phyloP scores from a whole-genome alignment of 2,888 invertebrate genomes.

The Platycnemis pennipes region DNA sequence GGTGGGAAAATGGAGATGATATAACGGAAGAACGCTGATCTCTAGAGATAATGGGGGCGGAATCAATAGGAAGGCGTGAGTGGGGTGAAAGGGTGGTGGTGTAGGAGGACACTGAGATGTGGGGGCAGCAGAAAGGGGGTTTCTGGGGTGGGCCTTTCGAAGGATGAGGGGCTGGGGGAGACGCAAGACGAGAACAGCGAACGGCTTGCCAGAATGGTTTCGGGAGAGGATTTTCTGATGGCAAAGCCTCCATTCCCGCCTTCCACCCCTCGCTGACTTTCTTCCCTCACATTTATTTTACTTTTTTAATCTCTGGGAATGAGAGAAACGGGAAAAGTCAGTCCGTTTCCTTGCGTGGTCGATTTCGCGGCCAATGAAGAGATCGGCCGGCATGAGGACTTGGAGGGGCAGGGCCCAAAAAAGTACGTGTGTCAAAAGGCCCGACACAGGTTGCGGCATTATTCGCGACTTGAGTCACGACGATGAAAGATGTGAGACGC shows the following conservation, averaged over 20 bases:
- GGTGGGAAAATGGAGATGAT: background rate
- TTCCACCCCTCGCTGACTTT: background rate
- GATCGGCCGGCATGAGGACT: background rate
- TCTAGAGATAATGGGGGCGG: background rate
- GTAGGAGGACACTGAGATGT: background rate
- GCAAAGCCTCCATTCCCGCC: background rate
- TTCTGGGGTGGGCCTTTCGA: background rate
- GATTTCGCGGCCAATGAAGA: background rate
- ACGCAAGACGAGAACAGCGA: background rate
- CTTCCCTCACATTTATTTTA: background rate
- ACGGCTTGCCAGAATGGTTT: background rate
- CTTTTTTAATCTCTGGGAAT: background rate
- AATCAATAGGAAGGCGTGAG: background rate
- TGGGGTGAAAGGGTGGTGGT: background rate
- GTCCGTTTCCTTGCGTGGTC: background rate
- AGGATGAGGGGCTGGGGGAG: background rate
- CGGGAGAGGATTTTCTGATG: background rate
- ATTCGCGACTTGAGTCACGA: too few species aligned
- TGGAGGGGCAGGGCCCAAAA: background rate
- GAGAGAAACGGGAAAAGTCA: background rate
- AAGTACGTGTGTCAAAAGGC: background rate
- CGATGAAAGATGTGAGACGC: too few species aligned
- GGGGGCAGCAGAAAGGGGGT: background rate
- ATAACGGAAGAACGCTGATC: background rate
- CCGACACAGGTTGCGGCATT: too few species aligned